These are phyloP conservation scores for Ectemnius cavifrons DNA, from an alignment of 2,888 invertebrate genomes.

Conservation along the genomic window DNA sequence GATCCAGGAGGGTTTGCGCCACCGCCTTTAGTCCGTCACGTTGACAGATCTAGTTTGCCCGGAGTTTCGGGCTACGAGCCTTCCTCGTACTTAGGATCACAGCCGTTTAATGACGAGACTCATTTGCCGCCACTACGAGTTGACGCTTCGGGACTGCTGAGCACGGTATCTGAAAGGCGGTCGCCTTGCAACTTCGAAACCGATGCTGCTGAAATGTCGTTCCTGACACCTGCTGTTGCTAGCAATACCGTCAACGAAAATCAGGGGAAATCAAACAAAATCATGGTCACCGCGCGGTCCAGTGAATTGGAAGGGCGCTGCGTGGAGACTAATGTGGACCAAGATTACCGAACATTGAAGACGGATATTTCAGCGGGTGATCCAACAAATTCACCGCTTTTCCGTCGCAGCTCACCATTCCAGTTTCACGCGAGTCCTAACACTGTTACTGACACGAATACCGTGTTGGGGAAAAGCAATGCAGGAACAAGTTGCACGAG, in stretches of 20 bases:
- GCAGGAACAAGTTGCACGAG: background rate
- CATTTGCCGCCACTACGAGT: slow-evolving; percentile 64
- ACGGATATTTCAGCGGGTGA: background rate
- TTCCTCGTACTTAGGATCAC: slow-evolving; percentile 26
- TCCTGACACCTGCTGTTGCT: background rate
- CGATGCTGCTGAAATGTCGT: background rate
- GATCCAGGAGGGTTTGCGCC: slow-evolving; percentile 54
- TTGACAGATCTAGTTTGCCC: slow-evolving; percentile 73
- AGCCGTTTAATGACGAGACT: slow-evolving; percentile 38
- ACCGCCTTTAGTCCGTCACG: slow-evolving; percentile 66
- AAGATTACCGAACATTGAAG: background rate
- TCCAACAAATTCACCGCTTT: background rate
- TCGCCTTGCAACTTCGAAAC: slow-evolving; percentile 9
- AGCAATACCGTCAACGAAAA: background rate
- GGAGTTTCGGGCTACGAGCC: slow-evolving; percentile 64
- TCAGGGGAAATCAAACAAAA: background rate
- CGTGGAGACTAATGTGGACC: background rate
- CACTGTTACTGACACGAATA: too few relatives aligned
- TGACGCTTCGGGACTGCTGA: slow-evolving; percentile 70
- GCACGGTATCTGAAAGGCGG: slow-evolving; percentile 71
- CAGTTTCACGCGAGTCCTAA: slow-evolving; percentile 12
- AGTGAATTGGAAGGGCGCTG: slow-evolving; percentile 3
- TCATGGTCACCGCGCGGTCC: background rate
- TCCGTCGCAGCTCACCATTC: slow-evolving; percentile 16
- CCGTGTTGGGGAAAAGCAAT: slow-evolving; percentile 15